These are phyloP conservation scores for Drosophila nr. medialis DNA, from an alignment of 2,888 invertebrate species.

Conservation along the genomic window DNA sequence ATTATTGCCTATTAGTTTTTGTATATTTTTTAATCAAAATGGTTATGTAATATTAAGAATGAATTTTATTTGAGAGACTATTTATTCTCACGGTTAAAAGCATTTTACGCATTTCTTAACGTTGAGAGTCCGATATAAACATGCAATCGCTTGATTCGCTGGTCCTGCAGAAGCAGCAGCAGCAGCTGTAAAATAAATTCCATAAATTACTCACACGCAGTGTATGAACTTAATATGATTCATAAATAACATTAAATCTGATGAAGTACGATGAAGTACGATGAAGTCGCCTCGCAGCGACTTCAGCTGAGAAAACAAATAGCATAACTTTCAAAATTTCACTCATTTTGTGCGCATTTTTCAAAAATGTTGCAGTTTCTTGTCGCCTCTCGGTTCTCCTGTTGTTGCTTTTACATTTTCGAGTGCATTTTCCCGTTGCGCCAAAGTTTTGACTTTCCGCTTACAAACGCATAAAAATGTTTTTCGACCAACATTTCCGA, in stretches of 20 bases:
- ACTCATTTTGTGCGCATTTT: conserved; percentile 71
- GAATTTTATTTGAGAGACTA: not conserved
- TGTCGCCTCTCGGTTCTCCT: conserved; percentile 14
- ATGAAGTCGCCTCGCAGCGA: conserved; percentile 32
- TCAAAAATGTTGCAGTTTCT: conserved; percentile 54
- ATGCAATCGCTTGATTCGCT: not conserved
- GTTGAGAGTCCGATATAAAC: not conserved
- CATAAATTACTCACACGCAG: conserved; percentile 59
- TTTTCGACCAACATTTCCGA: conserved; percentile 54
- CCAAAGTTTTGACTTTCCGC: conserved; percentile 74
- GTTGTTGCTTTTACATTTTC: conserved; percentile 46
- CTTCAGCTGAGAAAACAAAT: conserved; percentile 56
- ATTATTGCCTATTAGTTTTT: not conserved
- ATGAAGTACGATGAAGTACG: conserved; percentile 37
- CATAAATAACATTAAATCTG: conserved; percentile 71
- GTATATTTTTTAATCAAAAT: not conserved
- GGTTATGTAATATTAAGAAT: not conserved
- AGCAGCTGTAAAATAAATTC: conserved; percentile 28
- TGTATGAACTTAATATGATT: conserved; percentile 52
- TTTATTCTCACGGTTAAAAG: not conserved
- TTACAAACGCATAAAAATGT: conserved; percentile 74
- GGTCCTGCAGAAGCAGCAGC: conserved; percentile 3
- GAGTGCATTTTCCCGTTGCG: conserved; percentile 75
- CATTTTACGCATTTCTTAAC: not conserved
- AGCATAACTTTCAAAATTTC: conserved; percentile 72